Base-by-base conservation (phyloP, 2,113 vertebrate genomes). In the Cnemophilus loriae region DNA sequence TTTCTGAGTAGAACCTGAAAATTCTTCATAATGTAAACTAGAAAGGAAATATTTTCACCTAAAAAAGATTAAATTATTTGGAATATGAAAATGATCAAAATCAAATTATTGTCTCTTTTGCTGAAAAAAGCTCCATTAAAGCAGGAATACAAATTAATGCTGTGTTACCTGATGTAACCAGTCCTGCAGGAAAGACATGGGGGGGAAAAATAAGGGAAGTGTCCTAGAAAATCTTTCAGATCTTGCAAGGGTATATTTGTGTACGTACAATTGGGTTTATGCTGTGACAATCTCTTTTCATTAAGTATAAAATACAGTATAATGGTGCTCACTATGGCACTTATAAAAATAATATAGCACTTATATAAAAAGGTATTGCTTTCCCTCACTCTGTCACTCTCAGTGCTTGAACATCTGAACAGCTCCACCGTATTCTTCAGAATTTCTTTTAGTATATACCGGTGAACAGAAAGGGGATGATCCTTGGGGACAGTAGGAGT, bases 191-290 rank as follows among this genome's bases (percentile, higher is more conserved):
- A 78, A 88, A 37, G 42, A 44, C 16, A 61, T 20, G 6, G 2
- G 1, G 8, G 9, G 6, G 16, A 16, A 35, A 52, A 44, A 23
- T 15, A 7, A n/a, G 13, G 7, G 18, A 46, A 10, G 8, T 57
- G 7, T 53, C 12, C 3, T 10, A 16, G 14, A 79, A 33, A 76
- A 71, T 13, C 2, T 57, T 80, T 37, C 35, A 20, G 32, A 28
- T 52, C 20, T 61, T 76, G 4, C 14, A 56, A 79, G 4, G 3
- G 4, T 47, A 5, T 47, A 33, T 35, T 30, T 84, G 5, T 16
- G 11, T 33, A 67, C 0, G 0, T 56, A 21, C 11, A 52, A 7
- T 3, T 52, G 7, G 4, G 2, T 47, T 81, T 70, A 26, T n/a
- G 26, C 24, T 57, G 41, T 11, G 4, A 39, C 42, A 5, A 15